These are phyloP conservation scores for Sebastiscus tertius DNA, from an alignment of 2,797 vertebrate species.

Conservation along the genomic window DNA sequence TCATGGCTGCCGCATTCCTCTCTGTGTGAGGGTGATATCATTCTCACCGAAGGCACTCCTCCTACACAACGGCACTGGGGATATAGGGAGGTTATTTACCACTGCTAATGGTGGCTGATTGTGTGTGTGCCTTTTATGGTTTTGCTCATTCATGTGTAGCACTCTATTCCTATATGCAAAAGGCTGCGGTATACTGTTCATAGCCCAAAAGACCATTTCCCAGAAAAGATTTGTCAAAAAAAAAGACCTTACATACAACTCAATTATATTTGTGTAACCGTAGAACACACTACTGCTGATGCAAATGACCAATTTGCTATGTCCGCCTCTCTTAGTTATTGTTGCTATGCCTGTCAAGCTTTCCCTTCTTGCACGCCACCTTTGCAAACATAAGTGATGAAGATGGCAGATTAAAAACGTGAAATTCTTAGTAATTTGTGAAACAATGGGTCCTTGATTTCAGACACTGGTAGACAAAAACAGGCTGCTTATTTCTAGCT, in stretches of 20 bases:
- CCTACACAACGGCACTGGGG: not conserved
- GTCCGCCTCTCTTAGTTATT: not conserved
- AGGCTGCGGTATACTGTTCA: not conserved
- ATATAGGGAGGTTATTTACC: conserved; percentile 44
- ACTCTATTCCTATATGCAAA: conserved; percentile 5
- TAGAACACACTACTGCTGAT: not conserved
- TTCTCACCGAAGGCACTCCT: conserved; percentile 32
- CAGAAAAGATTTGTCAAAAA: not conserved
- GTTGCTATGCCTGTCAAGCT: not conserved
- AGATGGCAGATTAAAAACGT: not conserved
- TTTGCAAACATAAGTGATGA: not conserved
- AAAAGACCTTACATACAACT: not conserved
- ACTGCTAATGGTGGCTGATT: conserved; percentile 29
- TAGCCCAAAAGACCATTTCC: not conserved
- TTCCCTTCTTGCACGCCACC: not conserved
- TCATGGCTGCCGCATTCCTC: conserved; percentile 52
- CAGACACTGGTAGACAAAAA: not conserved
- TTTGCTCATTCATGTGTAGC: conserved; percentile 24
- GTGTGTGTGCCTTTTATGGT: conserved; percentile 10
- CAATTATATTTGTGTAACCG: not conserved
- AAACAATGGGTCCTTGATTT: not conserved
- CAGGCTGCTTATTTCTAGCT: not conserved
- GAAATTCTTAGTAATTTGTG: not conserved
- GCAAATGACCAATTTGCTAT: not conserved
- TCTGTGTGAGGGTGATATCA: conserved; percentile 40